Evolutionary conservation across 2,888 invertebrate species (phyloP).

Genomic region (Nasonia oneida): DNA sequence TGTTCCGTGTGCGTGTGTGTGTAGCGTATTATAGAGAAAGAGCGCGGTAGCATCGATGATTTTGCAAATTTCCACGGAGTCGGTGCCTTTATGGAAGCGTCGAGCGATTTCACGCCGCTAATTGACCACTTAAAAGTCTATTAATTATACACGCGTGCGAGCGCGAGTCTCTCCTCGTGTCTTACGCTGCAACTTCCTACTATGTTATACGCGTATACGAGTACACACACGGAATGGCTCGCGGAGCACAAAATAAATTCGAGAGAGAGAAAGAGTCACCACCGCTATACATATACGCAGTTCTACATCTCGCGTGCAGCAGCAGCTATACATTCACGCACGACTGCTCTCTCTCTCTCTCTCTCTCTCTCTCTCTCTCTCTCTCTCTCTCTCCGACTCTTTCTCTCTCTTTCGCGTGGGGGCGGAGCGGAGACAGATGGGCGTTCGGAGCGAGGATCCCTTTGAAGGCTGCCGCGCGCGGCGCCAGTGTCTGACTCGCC

Average conservation of each 20-base stretch:
- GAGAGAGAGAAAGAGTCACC: neutral
- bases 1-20: neutral
- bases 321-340: constrained; percentile 11
- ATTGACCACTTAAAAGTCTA: constrained; percentile 77
- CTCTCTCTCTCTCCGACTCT: neutral
- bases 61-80: constrained; percentile 47
- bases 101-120: constrained; percentile 63
- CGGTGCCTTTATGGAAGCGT: constrained; percentile 35
- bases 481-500: constrained; percentile 73
- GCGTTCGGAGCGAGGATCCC: constrained; percentile 78
- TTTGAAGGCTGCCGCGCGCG: constrained; percentile 79
- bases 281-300: neutral
- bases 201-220: neutral
- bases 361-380: constrained; percentile 2
- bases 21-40: neutral
- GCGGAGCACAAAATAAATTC: neutral
- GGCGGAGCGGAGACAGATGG: constrained; percentile 80
- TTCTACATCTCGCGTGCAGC: neutral
- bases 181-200: constrained; percentile 1
- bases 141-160: constrained; percentile 70
- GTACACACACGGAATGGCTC: neutral
- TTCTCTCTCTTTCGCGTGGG: constrained; percentile 70
- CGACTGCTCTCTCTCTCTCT: neutral
- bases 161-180: neutral
- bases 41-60: constrained; percentile 61